Conservation (phyloP, 2,113 vertebrate genomes). For the Myrmophylax atrothorax region DNA sequence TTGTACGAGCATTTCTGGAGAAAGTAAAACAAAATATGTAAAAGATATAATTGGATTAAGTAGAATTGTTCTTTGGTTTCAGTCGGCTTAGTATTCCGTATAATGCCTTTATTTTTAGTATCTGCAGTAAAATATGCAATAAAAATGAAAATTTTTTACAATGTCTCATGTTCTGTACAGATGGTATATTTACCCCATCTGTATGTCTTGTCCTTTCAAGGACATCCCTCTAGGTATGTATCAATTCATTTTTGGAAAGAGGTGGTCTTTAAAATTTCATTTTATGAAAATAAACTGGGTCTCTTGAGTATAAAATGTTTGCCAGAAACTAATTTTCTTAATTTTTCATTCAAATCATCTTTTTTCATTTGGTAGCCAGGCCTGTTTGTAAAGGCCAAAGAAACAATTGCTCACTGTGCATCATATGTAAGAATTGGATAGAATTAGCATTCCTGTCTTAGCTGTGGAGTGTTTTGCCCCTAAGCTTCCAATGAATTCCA, state of each 20-base stretch:
- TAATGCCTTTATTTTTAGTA: not conserved
- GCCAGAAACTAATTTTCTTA: constrained; percentile 51
- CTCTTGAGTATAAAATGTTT: constrained; percentile 16
- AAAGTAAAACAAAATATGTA: not conserved
- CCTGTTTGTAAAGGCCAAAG: constrained; percentile 51
- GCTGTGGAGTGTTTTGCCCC: not conserved
- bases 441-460: not conserved
- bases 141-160: not conserved
- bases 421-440: constrained; percentile 10
- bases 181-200: constrained; percentile 43
- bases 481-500: not conserved
- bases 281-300: constrained; percentile 62
- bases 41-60: not conserved
- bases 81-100: not conserved
- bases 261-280: constrained; percentile 62
- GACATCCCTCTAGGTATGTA: constrained; percentile 11
- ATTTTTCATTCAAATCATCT: not conserved
- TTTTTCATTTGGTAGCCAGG: not conserved
- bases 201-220: constrained; percentile 39
- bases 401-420: not conserved
- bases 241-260: constrained; percentile 30
- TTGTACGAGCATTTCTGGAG: not conserved
- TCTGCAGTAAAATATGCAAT: not conserved
- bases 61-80: not conserved
- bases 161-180: constrained; percentile 5